Conservation (phyloP, 2,888 invertebrate species). For the Sarcophaga caerulescens region DNA sequence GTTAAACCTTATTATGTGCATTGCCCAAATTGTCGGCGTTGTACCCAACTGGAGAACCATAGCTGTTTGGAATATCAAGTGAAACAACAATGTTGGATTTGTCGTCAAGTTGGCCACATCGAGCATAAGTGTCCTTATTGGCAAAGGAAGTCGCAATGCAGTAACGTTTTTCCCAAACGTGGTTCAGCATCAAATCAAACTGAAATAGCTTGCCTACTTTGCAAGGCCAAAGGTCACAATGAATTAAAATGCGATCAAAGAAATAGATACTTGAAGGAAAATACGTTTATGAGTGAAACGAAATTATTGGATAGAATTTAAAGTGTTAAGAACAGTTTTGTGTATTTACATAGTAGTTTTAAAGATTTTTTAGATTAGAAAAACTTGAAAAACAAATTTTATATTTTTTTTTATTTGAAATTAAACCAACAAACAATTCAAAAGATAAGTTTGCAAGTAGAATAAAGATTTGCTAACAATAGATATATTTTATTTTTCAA, state of each 20-base stretch:
- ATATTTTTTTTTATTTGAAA: no score
- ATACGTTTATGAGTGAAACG: slow-evolving; percentile 69
- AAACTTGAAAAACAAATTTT: no score
- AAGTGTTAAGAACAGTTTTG: background rate
- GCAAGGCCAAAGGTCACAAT: slow-evolving; percentile 69
- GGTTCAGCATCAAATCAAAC: slow-evolving; percentile 21
- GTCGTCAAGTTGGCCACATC: slow-evolving; percentile 76
- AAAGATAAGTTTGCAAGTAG: background rate
- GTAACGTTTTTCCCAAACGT: slow-evolving; percentile 8
- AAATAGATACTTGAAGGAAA: slow-evolving; percentile 66
- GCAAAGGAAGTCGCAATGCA: slow-evolving; percentile 34
- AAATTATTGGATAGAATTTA: slow-evolving; percentile 44
- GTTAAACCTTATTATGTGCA: slow-evolving; percentile 93
- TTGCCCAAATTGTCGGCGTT: slow-evolving; percentile 87
- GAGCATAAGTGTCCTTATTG: slow-evolving; percentile 75
- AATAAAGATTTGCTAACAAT: background rate
- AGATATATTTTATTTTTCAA: no score
- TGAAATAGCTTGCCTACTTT: slow-evolving; percentile 68
- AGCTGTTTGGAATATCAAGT: slow-evolving; percentile 81
- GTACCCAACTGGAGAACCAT: slow-evolving; percentile 83
- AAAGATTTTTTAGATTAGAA: background rate
- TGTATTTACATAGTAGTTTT: background rate
- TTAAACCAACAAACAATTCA: background rate
- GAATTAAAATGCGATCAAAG: slow-evolving; percentile 68
- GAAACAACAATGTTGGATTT: slow-evolving; percentile 78